These are phyloP conservation scores for Eledone cirrhosa DNA, from an alignment of 2,888 invertebrate species.

Conservation along the genomic window DNA sequence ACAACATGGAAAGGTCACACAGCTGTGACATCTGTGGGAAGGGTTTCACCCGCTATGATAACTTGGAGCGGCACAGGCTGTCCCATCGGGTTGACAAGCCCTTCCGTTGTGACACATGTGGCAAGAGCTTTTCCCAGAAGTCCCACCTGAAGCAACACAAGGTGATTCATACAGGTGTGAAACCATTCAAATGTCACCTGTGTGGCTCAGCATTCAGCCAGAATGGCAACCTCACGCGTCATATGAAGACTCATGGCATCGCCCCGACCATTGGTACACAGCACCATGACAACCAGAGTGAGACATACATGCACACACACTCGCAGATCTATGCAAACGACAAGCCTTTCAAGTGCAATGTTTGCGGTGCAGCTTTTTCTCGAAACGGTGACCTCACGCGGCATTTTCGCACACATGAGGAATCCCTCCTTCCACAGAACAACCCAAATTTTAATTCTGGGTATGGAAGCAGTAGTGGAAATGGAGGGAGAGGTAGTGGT, in stretches of 20 bases:
- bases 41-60: conserved; percentile 11
- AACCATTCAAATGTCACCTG: conserved; percentile 64
- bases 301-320: background rate
- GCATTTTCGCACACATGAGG: conserved; percentile 12
- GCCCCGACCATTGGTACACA: conserved; percentile 53
- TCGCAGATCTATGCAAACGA: conserved; percentile 8
- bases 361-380: conserved; percentile 4
- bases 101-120: conserved; percentile 5
- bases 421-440: conserved; percentile 4
- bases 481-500: background rate
- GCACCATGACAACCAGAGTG: background rate
- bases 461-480: background rate
- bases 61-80: conserved; percentile 14
- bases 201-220: conserved; percentile 67
- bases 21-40: conserved; percentile 12
- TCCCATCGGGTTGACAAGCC: conserved; percentile 13
- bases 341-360: conserved; percentile 16
- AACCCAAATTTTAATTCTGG: background rate
- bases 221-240: conserved; percentile 69
- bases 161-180: conserved; percentile 65
- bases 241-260: conserved; percentile 69
- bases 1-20: background rate
- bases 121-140: conserved; percentile 1
- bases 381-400: conserved; percentile 15
- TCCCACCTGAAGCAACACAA: conserved; percentile 17